Percentiles rank a stretch among this genome's conserved stretches.
phyloP scores from a whole-genome alignment of 2,113 vertebrate species.

The Drymodes brunneopygia region DNA sequence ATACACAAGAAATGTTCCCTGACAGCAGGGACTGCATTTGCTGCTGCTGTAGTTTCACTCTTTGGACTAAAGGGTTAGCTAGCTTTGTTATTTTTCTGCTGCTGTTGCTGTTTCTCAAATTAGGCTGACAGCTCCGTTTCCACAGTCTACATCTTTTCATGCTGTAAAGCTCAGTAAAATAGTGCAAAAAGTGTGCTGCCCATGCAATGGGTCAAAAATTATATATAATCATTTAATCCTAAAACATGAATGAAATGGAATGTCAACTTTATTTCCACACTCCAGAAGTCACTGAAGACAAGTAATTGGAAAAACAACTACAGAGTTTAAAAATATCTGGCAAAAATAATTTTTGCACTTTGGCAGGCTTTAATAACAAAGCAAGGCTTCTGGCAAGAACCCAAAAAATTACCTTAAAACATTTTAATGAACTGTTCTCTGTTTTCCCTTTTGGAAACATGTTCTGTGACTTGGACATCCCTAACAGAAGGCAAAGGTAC shows the following conservation, averaged over 20 bases:
- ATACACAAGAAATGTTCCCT: neutral
- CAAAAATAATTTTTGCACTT: neutral
- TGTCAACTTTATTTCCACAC: neutral
- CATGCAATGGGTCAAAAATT: neutral
- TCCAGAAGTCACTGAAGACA: neutral
- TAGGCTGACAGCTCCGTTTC: constrained; percentile 3
- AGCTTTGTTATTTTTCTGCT: constrained; percentile 30
- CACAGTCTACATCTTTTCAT: neutral
- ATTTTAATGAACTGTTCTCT: neutral
- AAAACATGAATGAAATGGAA: neutral
- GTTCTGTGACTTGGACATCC: neutral
- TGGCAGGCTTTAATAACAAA: neutral
- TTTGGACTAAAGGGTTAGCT: constrained; percentile 21
- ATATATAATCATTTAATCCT: neutral
- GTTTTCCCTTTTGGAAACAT: neutral
- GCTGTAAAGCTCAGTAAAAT: constrained; percentile 2
- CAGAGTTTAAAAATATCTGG: neutral
- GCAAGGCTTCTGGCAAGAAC: neutral
- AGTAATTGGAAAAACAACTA: neutral
- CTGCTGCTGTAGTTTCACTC: neutral
- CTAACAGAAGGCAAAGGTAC: neutral
- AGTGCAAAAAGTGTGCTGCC: neutral
- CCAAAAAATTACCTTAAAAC: neutral
- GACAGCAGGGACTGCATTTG: neutral
- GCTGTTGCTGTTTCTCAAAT: constrained; percentile 29